Evolutionary conservation across 2,888 invertebrate species (phyloP), one percentile per base, ranked within the genome.

Genomic region (Tholera decimalis): DNA sequence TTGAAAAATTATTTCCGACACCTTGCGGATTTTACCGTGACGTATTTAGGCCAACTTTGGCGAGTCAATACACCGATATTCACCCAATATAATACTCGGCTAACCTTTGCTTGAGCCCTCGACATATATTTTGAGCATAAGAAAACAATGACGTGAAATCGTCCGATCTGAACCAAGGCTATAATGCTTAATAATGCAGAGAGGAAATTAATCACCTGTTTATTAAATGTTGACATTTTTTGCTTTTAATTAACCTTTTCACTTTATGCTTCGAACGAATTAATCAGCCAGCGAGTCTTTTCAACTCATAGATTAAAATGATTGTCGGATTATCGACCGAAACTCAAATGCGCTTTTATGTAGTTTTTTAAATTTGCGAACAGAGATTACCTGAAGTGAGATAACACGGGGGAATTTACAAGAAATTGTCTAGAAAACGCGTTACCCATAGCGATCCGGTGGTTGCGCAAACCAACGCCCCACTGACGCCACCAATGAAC

Each of bases 111-210:
- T 83, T 61, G 70, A 94, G 95, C 95, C 95, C 95, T 95, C 95
- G 95, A 95, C 95, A 95, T 87, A 95, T 94, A 94, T 95, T 95
- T 93, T 89, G 77, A 87, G 83, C 87, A 85, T 90, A 90, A 92
- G 91, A 93, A 92, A 94, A 94, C 93, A 94, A 93, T 91, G 87
- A 92, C 93, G 95, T 93, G 95, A 94, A 95, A 95, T 94, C 94
- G 92, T 84, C 88, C 82, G 83, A 92, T 89, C 87, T 84, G 85
- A 90, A 88, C 88, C 93, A 92, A 94, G 94, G 95, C 75, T 88
- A 86, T 77, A 82, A 88, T 86, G 84, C 79, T 88, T 89, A 84
- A 91, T 90, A 89, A 85, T 81, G 78, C 85, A 84, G 77, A 82
- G 86, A 90, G 89, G 86, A 89, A 91, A 90, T 91, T 91, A 90